Evolutionary conservation across 2,113 vertebrate genomes (phyloP).

Genomic region (Raja brachyura): DNA sequence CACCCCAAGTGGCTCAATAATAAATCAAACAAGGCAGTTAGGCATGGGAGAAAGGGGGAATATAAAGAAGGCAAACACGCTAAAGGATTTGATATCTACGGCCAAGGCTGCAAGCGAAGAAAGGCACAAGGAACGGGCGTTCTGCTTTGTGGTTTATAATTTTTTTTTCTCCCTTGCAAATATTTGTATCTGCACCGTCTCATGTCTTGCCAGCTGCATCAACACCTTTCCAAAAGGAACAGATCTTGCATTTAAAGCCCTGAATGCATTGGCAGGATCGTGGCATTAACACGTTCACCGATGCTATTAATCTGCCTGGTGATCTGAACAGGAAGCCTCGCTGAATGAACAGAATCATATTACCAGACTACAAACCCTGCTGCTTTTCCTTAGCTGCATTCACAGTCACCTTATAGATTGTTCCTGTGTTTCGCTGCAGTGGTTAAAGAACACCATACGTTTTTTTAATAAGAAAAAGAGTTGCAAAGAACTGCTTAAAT

Average conservation of each 20-base stretch:
- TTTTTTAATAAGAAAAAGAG: neutral
- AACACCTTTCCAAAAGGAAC: constrained; percentile 12
- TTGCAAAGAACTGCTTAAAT: neutral
- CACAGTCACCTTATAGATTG: neutral
- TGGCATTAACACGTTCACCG: neutral
- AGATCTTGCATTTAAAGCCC: constrained; percentile 30
- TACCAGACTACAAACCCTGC: neutral
- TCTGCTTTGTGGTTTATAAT: neutral
- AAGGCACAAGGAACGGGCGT: neutral
- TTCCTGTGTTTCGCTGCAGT: neutral
- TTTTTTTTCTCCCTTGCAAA: constrained; percentile 22
- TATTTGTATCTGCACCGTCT: neutral
- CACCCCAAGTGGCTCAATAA: constrained; percentile 57
- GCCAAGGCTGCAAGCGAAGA: neutral
- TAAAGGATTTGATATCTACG: neutral
- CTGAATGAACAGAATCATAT: neutral
- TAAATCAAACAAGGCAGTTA: constrained; percentile 70
- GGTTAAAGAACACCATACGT: neutral
- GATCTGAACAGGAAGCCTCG: neutral
- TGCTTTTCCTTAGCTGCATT: neutral
- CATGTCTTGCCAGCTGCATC: constrained; percentile 16
- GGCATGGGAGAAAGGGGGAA: constrained; percentile 42
- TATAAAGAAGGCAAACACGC: constrained; percentile 43
- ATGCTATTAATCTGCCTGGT: neutral
- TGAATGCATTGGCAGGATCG: neutral